Evolutionary conservation across 2,888 invertebrate genomes (phyloP).

Genomic region (Meiosimyza decipiens): DNA sequence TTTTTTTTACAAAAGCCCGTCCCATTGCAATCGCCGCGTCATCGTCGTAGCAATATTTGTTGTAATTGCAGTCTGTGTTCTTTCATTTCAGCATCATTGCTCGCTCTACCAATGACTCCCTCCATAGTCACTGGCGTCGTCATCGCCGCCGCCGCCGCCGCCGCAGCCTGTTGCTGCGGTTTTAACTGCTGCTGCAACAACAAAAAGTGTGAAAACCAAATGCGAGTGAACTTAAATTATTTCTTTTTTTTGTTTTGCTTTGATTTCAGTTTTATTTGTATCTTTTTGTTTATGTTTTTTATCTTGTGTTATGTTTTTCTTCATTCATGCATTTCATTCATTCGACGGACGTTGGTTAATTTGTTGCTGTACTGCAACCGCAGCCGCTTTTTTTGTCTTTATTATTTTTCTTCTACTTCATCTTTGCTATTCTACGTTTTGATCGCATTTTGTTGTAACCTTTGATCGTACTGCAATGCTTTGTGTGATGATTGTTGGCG

Average conservation of each 20-base stretch:
- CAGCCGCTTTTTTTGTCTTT: neutral
- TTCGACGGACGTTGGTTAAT: neutral
- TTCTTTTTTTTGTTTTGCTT: neutral
- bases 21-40: neutral
- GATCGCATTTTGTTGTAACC: conserved; percentile 11
- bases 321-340: conserved; percentile 33
- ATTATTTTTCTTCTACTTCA: neutral
- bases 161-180: neutral
- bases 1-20: too few relatives aligned
- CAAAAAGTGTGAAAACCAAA: neutral
- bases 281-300: too few relatives aligned
- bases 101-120: neutral
- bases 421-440: neutral
- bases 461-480: neutral
- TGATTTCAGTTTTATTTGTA: neutral
- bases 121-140: neutral
- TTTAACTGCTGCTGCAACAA: neutral
- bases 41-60: neutral
- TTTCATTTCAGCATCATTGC: neutral
- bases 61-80: neutral
- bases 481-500: too few relatives aligned
- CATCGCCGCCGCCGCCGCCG: neutral
- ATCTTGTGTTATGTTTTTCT: neutral
- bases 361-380: conserved; percentile 2
- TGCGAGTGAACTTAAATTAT: conserved; percentile 10